Evolutionary conservation across 2,113 vertebrate species (phyloP), one percentile per base, ranked within the genome.

Genomic region (Edolisoma coerulescens): DNA sequence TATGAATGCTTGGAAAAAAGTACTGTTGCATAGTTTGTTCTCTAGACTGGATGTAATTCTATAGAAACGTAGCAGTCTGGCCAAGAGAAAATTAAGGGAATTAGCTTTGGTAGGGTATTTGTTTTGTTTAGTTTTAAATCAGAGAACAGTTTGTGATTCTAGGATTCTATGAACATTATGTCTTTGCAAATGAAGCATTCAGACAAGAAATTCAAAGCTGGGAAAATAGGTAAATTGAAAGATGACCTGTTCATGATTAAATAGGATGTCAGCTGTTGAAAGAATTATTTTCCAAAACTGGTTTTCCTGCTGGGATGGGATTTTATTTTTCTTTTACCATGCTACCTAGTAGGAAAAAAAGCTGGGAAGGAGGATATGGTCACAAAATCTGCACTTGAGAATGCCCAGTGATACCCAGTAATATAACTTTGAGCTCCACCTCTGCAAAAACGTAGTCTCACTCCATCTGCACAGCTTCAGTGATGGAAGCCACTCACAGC

Each of bases 41-140:
- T 78, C 67, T 47, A 78, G 23, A 76, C 44, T 78, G 81, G 20
- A 90, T 85, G 73, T 59, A 93, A 49, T 78, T 95, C 95, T 91
- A 71, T 41, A 71, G 84, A 97, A 87, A 95, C n/a, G 37, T 75
- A 87, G 33, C 35, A 90, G 73, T 84, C 67, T 80, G n/a, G 70
- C 54, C 92, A 97, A 96, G 50, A 89, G 22, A 90, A 95, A 96
- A 94, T 69, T 87, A 86, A 89, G 49, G 74, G 94, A 91, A 95
- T 73, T 68, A 65, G 47, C 84, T 94, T 96, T 84, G 24, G 17
- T 83, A 41, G 19, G 5, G 7, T 70, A 74, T 64, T 75, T 42
- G 4, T 42, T 88, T 77, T 79, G 9, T 63, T 87, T 57, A 88
- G 27, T 50, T 87, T 69, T 74, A 84, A 87, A 94, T 74, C 60